These are phyloP conservation scores for Lissocephala sabroskyi DNA, from an alignment of 2,888 invertebrate genomes.

Conservation along the genomic window DNA sequence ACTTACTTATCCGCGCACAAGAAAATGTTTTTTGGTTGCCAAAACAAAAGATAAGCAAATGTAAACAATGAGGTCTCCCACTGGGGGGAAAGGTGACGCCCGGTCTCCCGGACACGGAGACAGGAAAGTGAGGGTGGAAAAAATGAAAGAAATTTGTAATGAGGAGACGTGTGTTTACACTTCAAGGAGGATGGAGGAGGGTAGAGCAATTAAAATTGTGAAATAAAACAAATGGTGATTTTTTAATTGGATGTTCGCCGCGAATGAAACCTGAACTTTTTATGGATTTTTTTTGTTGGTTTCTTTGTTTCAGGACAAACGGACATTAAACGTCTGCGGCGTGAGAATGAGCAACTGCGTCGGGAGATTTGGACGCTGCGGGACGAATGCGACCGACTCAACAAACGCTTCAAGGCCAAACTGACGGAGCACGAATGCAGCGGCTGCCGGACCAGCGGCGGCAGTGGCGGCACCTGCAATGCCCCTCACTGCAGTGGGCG, in stretches of 20 bases:
- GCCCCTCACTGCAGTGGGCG: conserved; percentile 46
- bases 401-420: conserved; percentile 80
- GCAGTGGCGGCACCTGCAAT: conserved; percentile 43
- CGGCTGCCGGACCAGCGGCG: conserved; percentile 53
- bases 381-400: conserved; percentile 90
- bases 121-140: not conserved
- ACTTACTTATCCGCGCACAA: not conserved
- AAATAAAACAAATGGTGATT: not conserved
- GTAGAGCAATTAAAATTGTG: not conserved
- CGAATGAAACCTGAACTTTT: not conserved
- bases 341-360: conserved; percentile 90
- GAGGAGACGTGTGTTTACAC: not conserved
- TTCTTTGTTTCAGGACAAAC: conserved; percentile 79
- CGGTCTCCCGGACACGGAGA: conserved; percentile 14
- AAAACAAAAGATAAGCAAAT: conserved; percentile 33
- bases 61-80: conserved; percentile 45
- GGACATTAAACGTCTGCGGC: conserved; percentile 89
- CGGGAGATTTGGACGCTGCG: conserved; percentile 89
- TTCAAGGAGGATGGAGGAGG: not conserved
- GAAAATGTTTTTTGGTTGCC: conserved; percentile 32
- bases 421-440: conserved; percentile 65
- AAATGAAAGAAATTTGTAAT: not conserved
- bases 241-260: not conserved
- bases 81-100: conserved; percentile 31
- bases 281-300: too few relatives aligned